A percentile compares a stretch with the other conserved stretches of the same genome.
phyloP scores from a whole-genome alignment of 2,113 vertebrate species.

The Corythaeola cristata region DNA sequence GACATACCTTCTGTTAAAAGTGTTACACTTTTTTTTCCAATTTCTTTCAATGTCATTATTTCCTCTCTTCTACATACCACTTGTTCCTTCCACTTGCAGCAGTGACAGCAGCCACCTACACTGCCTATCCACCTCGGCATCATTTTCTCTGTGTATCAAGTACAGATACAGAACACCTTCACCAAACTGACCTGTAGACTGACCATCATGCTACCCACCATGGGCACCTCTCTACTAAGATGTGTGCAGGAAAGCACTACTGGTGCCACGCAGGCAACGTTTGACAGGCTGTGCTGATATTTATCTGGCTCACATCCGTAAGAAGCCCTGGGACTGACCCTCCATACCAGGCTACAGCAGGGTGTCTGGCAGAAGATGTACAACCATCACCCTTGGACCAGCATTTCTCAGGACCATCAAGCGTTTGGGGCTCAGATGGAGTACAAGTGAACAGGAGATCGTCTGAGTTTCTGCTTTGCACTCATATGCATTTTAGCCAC shows the following conservation, averaged over 20 bases:
- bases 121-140: fast-evolving
- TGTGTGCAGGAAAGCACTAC: not conserved
- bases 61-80: not conserved
- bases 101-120: not conserved
- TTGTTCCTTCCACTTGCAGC: not conserved
- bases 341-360: not conserved
- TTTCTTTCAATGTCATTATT: not conserved
- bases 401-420: not conserved
- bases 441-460: not conserved
- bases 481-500: not conserved
- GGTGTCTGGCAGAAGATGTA: not conserved
- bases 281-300: not conserved
- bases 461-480: not conserved
- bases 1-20: not conserved
- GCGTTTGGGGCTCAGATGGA: not conserved
- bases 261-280: not conserved
- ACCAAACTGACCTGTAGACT: not conserved
- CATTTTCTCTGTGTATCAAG: not conserved
- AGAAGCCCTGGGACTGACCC: not conserved
- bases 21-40: not conserved
- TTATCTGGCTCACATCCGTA: fast-evolving
- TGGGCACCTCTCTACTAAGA: not conserved
- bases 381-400: not conserved
- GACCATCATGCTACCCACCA: not conserved
- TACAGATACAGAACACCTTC: not conserved